Base-by-base conservation (phyloP, 2,113 vertebrate species). In the Sander lucioperca region DNA sequence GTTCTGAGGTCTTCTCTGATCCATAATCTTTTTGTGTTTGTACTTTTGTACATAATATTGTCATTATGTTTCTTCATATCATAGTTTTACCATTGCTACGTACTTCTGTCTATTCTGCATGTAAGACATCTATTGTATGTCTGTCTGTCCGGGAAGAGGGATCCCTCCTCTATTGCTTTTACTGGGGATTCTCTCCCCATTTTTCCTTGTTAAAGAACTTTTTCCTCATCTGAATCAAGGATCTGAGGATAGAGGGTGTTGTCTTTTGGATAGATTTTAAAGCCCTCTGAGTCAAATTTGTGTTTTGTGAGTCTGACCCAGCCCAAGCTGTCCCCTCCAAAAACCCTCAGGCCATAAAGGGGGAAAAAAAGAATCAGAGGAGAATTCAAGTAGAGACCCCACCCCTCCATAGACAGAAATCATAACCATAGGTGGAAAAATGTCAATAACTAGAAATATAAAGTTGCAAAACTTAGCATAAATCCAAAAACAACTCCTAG, bases 231-330 rank as follows among this genome's bases (percentile, higher is more conserved):
- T 54, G 12, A n/a, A 15, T 63, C 3, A 27, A 30, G 23, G 6
- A 54, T 75, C 50, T 77, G 23, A 27, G 11, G 19, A 71, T 18
- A 18, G 23, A 64, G 23, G 50, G 16, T 56, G 48, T 64, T 19
- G 39, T 19, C 21, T 25, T 63, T 64, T 47, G 39, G 39, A 36
- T 7, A 23, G 33, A 74, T 62, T 65, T 4, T 53, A 45, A 82
- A 67, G 13, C 5, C 23, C 13, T 56, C 11, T 43, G 43, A 47
- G 7, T 21, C 1, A 65, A 47, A 86, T 77, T 16, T 53, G 6
- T 57, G 23, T 23, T 51, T 66, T 11, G 12, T 23, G n/a, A 39
- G 70, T 82, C 50, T 78, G 25, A 53, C 36, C 11, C 14, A 64
- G 5, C 21, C 15, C 27, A 54, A 68, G 50, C 30, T 14, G 23